Evolutionary conservation across 2,888 invertebrate species (phyloP).

Genomic region (Trachelus troglodyta): DNA sequence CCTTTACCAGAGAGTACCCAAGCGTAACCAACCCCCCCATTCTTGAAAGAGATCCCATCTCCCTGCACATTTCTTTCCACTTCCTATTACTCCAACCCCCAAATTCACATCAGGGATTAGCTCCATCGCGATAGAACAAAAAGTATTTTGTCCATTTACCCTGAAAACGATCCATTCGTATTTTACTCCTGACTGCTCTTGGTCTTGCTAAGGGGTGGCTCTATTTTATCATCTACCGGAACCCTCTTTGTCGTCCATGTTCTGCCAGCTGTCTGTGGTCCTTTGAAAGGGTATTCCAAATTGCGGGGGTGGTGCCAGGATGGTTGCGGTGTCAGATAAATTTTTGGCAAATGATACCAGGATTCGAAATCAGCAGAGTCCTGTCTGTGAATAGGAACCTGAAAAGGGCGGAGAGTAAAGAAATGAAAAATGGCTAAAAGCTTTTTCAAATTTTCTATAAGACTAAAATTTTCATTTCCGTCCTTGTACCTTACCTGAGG

Average conservation of each 20-base stretch:
- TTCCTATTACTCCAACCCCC: not conserved
- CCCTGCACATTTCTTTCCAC: not conserved
- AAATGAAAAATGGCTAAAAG: not conserved
- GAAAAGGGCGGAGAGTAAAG: not conserved
- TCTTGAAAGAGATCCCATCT: not conserved
- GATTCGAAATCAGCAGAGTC: constrained; percentile 21
- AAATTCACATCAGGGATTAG: not conserved
- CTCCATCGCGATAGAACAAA: not conserved
- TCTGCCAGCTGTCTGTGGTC: constrained; percentile 5
- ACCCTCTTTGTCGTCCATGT: constrained; percentile 24
- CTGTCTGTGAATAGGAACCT: constrained; percentile 35
- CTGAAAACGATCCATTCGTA: not conserved
- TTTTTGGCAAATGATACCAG: constrained; percentile 30
- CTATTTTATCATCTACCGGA: constrained; percentile 49
- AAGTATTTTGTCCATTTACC: constrained; percentile 15
- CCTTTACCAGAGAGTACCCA: not conserved
- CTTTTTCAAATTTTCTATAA: not conserved
- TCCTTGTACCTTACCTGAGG: constrained; percentile 39
- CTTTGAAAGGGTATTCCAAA: constrained; percentile 13
- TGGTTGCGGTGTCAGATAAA: constrained; percentile 27
- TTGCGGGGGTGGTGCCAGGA: constrained; percentile 30
- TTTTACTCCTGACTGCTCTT: constrained; percentile 10
- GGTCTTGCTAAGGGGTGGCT: constrained; percentile 43
- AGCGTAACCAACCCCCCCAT: not conserved
- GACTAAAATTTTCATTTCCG: not conserved